A percentile compares a stretch with the other conserved stretches of the same genome.
These are phyloP conservation scores for Elephantulus edwardii DNA, from an alignment of 2,113 vertebrate species.

Conservation along the genomic window DNA sequence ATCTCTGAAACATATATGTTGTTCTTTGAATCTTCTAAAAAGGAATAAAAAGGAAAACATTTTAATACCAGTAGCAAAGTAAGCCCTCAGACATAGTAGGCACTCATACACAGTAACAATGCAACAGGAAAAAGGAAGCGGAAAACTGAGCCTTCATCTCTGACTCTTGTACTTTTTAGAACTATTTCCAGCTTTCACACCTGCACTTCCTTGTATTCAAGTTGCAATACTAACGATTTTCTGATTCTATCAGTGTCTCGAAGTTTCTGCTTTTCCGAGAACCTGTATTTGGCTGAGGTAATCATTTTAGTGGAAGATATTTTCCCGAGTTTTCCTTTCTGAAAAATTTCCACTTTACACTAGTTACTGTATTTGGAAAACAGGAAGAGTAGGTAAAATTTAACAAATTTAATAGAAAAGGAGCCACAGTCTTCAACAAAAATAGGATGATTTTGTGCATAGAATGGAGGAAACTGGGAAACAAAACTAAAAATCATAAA, in stretches of 20 bases:
- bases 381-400: background rate
- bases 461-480: background rate
- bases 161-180: background rate
- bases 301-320: background rate
- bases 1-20: too few species aligned
- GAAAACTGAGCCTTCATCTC: background rate
- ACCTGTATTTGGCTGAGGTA: background rate
- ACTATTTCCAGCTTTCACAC: background rate
- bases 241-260: background rate
- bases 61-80: background rate
- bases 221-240: background rate
- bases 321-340: too few species aligned
- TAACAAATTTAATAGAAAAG: background rate
- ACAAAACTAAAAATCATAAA: too few species aligned
- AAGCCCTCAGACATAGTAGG: background rate
- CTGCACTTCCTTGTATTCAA: background rate
- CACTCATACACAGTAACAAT: background rate
- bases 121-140: background rate
- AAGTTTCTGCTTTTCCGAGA: background rate
- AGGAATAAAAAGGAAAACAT: too few species aligned
- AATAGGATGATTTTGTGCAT: background rate
- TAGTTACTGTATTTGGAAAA: background rate
- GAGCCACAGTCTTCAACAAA: conserved; percentile 1
- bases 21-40: too few species aligned
- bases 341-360: background rate